A percentile compares a stretch with the other conserved stretches of the same genome.
Conservation (phyloP, 1,140 invertebrate genomes). For the Gryon sp. region DNA sequence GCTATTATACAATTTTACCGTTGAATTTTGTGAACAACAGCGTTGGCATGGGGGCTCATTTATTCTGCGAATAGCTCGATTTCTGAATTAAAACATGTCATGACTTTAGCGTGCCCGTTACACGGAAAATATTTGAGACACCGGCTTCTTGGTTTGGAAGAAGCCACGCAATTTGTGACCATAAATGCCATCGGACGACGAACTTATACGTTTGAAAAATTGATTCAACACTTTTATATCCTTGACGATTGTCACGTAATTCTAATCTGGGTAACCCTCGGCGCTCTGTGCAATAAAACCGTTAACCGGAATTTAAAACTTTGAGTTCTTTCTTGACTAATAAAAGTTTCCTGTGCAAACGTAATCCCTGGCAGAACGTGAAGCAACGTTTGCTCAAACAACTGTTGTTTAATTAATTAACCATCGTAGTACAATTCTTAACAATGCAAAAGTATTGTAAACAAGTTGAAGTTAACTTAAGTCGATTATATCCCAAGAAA, state of each 20-base stretch:
- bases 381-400: no score
- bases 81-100: conserved; percentile 59
- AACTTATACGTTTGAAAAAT: conserved; percentile 59
- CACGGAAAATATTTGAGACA: conserved; percentile 58
- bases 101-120: conserved; percentile 58
- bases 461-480: no score
- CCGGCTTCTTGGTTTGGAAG: conserved; percentile 55
- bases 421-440: no score
- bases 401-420: no score
- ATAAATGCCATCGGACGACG: conserved; percentile 55
- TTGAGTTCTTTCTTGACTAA: no score
- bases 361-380: no score
- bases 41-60: conserved; percentile 16
- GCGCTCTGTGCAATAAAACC: conserved; percentile 60
- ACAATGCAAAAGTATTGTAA: no score
- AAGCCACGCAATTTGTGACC: conserved; percentile 57
- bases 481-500: no score
- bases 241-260: conserved; percentile 62
- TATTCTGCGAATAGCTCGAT: conserved; percentile 43
- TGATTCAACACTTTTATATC: conserved; percentile 58
- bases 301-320: conserved; percentile 73
- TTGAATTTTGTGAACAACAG: not conserved
- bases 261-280: conserved; percentile 49
- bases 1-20: not conserved
- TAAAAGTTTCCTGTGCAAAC: no score